Conservation (phyloP, 2,113 vertebrate genomes). For the Vanacampus margaritifer region DNA sequence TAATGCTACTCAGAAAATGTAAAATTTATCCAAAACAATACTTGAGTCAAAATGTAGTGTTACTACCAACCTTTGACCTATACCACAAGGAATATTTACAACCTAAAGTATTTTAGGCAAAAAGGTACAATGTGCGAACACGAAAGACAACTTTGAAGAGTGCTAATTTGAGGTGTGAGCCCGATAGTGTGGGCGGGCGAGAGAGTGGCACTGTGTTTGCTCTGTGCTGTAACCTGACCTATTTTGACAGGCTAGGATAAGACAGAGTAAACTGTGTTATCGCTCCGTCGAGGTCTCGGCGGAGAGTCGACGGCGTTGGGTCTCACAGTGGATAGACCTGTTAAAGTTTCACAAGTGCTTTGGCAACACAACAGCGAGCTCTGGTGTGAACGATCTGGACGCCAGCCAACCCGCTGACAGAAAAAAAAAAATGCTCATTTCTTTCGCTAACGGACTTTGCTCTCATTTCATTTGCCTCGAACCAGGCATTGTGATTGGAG, state of each 20-base stretch:
- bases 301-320: conserved; percentile 42
- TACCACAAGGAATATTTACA: no score
- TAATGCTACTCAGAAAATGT: no score
- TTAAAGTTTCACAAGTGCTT: conserved; percentile 69
- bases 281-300: conserved; percentile 44
- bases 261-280: conserved; percentile 73
- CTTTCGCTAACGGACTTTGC: conserved; percentile 35
- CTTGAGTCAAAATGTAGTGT: no score
- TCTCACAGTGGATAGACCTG: conserved; percentile 65
- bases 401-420: conserved; percentile 23
- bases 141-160: conserved; percentile 9
- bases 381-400: conserved; percentile 51
- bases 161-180: conserved; percentile 14
- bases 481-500: conserved; percentile 6
- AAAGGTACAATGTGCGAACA: conserved; percentile 12
- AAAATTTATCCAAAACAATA: no score
- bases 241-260: conserved; percentile 57
- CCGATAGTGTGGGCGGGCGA: conserved; percentile 21
- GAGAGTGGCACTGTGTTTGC: conserved; percentile 32
- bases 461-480: conserved; percentile 17
- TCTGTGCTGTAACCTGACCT: conserved; percentile 67
- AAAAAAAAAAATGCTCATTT: conserved; percentile 18
- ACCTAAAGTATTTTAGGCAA: neutral
- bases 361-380: conserved; percentile 33
- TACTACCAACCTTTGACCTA: no score